Evolutionary conservation across 1,140 invertebrate genomes (phyloP).

Genomic region (Bombus waltoni): DNA sequence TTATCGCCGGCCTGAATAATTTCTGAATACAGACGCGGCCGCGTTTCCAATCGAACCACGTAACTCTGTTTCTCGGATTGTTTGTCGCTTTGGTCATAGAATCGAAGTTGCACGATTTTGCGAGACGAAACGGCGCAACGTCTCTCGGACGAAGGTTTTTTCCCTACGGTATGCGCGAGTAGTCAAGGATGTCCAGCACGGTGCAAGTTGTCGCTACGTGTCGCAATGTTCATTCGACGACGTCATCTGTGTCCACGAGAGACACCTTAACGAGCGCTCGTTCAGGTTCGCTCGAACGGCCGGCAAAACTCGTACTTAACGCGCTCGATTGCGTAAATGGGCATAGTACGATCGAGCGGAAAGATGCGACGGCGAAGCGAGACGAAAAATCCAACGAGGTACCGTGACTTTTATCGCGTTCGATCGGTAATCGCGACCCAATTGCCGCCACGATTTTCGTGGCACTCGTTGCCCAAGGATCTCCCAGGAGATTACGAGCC

Average conservation of each 20-base stretch:
- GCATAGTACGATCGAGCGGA: slow-evolving; percentile 5
- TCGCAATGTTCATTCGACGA: slow-evolving; percentile 65
- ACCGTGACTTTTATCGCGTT: not conserved
- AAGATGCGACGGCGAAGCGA: not conserved
- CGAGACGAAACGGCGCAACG: not conserved
- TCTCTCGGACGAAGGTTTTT: slow-evolving; percentile 41
- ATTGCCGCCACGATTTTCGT: not conserved
- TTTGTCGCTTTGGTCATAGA: not conserved
- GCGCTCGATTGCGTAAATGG: slow-evolving; percentile 39
- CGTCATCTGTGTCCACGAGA: slow-evolving; percentile 68
- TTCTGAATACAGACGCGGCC: not conserved
- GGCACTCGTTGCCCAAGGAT: not conserved
- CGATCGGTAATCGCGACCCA: not conserved
- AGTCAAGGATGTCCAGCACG: slow-evolving; percentile 75
- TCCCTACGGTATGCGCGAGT: slow-evolving; percentile 48
- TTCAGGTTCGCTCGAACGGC: slow-evolving; percentile 32
- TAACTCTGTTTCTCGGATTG: not conserved
- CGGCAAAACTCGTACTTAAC: slow-evolving; percentile 30
- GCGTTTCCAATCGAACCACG: not conserved
- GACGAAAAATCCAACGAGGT: not conserved
- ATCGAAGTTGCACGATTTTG: not conserved
- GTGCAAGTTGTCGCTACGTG: slow-evolving; percentile 63
- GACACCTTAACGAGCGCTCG: slow-evolving; percentile 74
- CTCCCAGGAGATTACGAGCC: not conserved
- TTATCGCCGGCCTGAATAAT: too few species aligned